Percentiles rank a stretch among this genome's conserved stretches.
These are phyloP conservation scores for Butorides virescens DNA, from an alignment of 2,113 vertebrate genomes.

Conservation along the genomic window DNA sequence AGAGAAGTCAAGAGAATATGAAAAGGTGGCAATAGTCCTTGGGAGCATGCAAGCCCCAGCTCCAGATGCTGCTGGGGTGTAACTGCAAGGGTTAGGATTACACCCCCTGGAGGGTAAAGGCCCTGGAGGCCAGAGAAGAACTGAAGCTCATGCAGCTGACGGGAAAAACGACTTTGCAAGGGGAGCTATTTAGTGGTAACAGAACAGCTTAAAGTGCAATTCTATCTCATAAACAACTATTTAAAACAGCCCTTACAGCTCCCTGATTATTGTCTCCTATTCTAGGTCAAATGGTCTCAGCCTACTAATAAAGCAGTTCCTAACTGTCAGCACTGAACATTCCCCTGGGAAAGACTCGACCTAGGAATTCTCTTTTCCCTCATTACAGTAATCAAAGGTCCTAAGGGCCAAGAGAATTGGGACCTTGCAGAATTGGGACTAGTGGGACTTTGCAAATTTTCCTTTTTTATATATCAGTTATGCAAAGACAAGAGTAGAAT, in stretches of 20 bases:
- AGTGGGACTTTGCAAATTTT: not conserved
- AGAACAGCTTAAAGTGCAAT: conserved; percentile 41
- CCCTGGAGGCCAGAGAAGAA: not conserved
- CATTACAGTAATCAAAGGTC: not conserved
- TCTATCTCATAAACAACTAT: conserved; percentile 1
- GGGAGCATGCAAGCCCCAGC: not conserved
- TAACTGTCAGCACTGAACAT: not conserved
- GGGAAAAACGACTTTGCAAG: not conserved
- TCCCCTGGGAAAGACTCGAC: not conserved
- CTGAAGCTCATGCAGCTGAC: not conserved
- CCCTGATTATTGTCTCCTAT: not conserved
- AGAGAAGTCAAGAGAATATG: not conserved
- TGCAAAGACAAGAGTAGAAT: not conserved
- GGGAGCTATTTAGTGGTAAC: not conserved
- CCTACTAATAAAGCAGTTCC: not conserved
- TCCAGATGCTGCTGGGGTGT: not conserved
- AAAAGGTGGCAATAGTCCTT: not conserved
- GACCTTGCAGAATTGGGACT: not conserved
- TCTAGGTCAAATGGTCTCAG: conserved; percentile 19
- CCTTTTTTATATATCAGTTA: not conserved
- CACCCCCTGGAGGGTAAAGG: not conserved
- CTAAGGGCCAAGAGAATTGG: not conserved
- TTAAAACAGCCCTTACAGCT: conserved; percentile 9
- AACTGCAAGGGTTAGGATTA: not conserved
- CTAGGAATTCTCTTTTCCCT: conserved; percentile 19